Base-by-base conservation (phyloP, 2,797 vertebrate genomes). In the Falco concolor region DNA sequence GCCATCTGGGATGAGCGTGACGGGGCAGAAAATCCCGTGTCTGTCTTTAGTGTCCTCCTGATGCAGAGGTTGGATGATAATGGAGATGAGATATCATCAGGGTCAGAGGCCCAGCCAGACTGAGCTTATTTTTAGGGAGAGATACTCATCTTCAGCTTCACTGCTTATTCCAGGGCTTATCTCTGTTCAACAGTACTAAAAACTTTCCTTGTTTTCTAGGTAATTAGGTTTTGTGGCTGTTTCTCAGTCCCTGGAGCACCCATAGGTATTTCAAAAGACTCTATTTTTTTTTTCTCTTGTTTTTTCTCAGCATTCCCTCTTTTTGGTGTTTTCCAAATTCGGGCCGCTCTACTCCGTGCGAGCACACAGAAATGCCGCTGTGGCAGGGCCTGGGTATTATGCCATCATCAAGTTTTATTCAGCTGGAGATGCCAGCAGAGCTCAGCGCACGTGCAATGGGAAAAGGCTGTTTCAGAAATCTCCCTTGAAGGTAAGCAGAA, bases 341-440 rank as follows among this genome's bases (percentile, higher is more conserved):
- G 99, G 99, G 8, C 98, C 96, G 2, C 97, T 99, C 15, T 98
- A 98, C 95, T 98, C 98, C 1, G 38, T 99, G 56, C 98, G 98
- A 76, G 96, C 98, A 13, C 96, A 90, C 91, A 97, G 98, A 9
- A 98, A 98, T 6, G 98, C 98, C 2, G 88, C 97, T 0, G 97
- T 98, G 42, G 97, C 96, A 2, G 79, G 97, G 1, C 98, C 98
- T 0, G 98, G 98, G 0, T 99, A 96, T 97, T 98, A 98, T 4
- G 98, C 98, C 4, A 16, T 99, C 52, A 23, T 99, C 64, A 99
- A 98, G 97, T 99, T 98, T 91, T 99, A 98, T 90, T 98, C 98
- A 0, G 96, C 97, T 2, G 83, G 80, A 32, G 98, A 98, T 53
- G 98, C 99, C 5, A 52, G 87, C 12, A 96, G 90, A 90, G 98